phyloP scores from a whole-genome alignment of 2,797 vertebrate genomes.

The Phrynocephalus vlangalii region DNA sequence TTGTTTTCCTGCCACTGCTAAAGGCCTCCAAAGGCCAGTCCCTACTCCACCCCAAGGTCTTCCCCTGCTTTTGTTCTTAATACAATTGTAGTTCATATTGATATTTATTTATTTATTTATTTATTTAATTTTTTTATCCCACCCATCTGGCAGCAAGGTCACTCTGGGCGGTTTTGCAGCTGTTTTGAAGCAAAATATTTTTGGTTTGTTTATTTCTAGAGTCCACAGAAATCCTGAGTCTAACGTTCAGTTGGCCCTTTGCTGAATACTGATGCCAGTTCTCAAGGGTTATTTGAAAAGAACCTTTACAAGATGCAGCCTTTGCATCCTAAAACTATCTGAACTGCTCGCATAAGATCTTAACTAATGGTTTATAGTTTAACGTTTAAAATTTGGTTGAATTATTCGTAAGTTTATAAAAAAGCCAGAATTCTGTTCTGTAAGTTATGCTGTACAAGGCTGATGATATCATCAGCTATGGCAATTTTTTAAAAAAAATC shows the following conservation, averaged over 20 bases:
- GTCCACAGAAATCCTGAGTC: not conserved
- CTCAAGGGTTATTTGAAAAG: not conserved
- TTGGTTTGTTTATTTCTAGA: not conserved
- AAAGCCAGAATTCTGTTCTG: no score
- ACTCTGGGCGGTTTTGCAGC: not conserved
- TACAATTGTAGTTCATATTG: not conserved
- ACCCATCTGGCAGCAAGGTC: no score
- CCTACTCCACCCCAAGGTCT: not conserved
- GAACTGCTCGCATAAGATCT: not conserved
- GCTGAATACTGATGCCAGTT: slow-evolving; percentile 5
- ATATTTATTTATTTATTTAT: not conserved
- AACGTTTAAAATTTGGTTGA: no score
- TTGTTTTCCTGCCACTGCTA: not conserved
- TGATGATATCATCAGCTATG: no score
- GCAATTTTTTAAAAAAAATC: no score
- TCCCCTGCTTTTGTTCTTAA: slow-evolving; percentile 6
- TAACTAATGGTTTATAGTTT: no score
- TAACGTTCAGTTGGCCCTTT: slow-evolving; percentile 15
- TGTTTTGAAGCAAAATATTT: not conserved
- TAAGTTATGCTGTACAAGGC: no score
- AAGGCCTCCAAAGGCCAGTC: no score
- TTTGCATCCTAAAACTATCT: no score
- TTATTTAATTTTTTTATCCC: no score
- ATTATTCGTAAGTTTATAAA: no score
- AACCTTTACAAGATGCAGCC: no score